These are phyloP conservation scores for Philonicus albiceps DNA, from an alignment of 2,888 invertebrate genomes.

Conservation along the genomic window DNA sequence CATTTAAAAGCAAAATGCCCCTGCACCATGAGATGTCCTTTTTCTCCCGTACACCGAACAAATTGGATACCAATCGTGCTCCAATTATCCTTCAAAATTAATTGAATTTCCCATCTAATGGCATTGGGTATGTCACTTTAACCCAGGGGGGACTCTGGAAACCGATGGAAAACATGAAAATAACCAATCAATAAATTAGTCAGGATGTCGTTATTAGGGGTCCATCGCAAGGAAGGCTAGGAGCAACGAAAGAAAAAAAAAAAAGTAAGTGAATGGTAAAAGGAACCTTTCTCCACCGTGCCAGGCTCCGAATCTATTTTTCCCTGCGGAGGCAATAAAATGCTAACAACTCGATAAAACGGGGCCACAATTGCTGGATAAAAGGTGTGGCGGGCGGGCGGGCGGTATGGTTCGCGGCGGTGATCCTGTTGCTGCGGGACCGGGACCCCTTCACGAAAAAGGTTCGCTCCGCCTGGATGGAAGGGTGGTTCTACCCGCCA, in stretches of 20 bases:
- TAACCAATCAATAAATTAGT: constrained; percentile 50
- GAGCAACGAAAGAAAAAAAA: not conserved
- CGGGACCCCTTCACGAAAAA: not conserved
- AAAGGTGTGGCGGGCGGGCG: not conserved
- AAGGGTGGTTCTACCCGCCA: not conserved
- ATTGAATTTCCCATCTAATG: constrained; percentile 46
- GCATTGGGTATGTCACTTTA: constrained; percentile 9
- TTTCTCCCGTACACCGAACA: not conserved
- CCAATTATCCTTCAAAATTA: constrained; percentile 47
- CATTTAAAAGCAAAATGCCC: constrained; percentile 1
- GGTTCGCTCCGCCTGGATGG: constrained; percentile 17
- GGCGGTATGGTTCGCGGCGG: not conserved
- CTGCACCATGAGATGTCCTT: not conserved
- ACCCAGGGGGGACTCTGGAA: not conserved
- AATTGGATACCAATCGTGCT: not conserved
- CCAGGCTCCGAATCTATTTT: constrained; percentile 7
- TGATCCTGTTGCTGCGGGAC: not conserved
- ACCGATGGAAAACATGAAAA: constrained; percentile 43
- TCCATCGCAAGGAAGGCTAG: not conserved
- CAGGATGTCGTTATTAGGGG: constrained; percentile 46
- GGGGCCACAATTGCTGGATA: not conserved
- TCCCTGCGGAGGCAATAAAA: constrained; percentile 44
- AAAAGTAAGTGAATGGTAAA: constrained; percentile 11
- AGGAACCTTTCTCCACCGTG: constrained; percentile 4
- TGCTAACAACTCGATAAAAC: constrained; percentile 38